These are phyloP conservation scores for Spinus olivaceus DNA, from an alignment of 2,797 vertebrate genomes.

Conservation along the genomic window DNA sequence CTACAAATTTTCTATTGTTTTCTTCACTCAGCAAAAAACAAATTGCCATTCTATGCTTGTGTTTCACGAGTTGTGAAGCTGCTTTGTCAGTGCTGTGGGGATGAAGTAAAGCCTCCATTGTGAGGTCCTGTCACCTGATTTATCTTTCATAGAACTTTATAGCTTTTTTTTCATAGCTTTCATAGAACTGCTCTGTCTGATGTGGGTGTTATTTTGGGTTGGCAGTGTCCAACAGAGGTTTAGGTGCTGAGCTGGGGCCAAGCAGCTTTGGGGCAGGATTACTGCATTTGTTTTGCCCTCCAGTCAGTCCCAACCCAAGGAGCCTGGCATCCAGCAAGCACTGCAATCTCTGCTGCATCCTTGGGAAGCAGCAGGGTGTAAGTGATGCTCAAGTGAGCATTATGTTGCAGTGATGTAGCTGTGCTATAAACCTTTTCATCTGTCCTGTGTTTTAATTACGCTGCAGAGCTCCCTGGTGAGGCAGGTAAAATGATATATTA, in stretches of 20 bases:
- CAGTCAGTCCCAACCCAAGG: background rate
- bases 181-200: background rate
- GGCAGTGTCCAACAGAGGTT: background rate
- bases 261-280: background rate
- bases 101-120: background rate
- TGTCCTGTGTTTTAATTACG: background rate
- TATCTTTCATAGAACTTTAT: background rate
- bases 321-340: background rate
- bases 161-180: background rate
- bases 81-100: background rate
- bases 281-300: background rate
- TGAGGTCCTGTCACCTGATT: background rate
- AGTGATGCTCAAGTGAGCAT: background rate
- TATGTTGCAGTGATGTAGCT: background rate
- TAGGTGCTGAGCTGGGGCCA: background rate
- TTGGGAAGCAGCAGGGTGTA: background rate
- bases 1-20: background rate
- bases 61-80: background rate
- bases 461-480: background rate
- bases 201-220: background rate
- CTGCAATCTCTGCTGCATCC: background rate
- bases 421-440: constrained; percentile 1
- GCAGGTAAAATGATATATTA: background rate
- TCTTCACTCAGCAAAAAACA: background rate
- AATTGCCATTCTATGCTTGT: rapidly evolving